Evolutionary conservation across 2,888 invertebrate genomes (phyloP).

Genomic region (Tethea ocularis): DNA sequence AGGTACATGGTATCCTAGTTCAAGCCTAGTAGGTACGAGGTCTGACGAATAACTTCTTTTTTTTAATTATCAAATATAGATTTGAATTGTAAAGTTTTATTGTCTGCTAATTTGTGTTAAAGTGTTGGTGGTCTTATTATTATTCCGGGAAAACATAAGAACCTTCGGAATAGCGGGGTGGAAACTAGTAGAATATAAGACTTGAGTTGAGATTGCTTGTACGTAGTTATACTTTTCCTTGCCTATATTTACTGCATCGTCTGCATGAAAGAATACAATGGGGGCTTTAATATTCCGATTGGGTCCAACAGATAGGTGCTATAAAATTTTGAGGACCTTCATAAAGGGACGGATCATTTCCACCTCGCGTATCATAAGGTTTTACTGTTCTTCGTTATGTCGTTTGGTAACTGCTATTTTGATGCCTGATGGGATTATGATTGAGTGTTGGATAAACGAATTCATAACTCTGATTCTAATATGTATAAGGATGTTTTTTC

Average conservation of each 20-base stretch:
- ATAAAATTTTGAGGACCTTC: slow-evolving; percentile 34
- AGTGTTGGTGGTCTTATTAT: too few species aligned
- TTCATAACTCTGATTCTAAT: background rate
- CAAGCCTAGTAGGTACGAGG: too few species aligned
- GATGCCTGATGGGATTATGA: slow-evolving; percentile 6
- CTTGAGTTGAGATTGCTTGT: too few species aligned
- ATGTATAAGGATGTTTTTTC: background rate
- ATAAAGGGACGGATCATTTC: slow-evolving; percentile 43
- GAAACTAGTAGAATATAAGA: too few species aligned
- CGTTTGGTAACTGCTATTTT: slow-evolving; percentile 8
- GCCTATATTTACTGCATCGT: background rate
- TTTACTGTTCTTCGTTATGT: slow-evolving; percentile 31
- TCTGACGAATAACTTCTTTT: too few species aligned
- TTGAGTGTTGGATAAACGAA: background rate
- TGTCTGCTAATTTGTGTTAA: too few species aligned
- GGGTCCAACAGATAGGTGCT: slow-evolving; percentile 31
- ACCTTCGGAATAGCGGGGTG: too few species aligned
- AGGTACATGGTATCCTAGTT: too few species aligned
- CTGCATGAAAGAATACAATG: slow-evolving; percentile 20
- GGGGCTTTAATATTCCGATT: slow-evolving; percentile 36
- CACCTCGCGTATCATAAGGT: slow-evolving; percentile 35
- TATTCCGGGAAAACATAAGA: too few species aligned
- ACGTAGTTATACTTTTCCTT: too few species aligned
- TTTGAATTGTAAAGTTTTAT: too few species aligned
- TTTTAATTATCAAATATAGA: too few species aligned